These are phyloP conservation scores for Cordilura impudica DNA, from an alignment of 2,888 invertebrate genomes.

Conservation along the genomic window DNA sequence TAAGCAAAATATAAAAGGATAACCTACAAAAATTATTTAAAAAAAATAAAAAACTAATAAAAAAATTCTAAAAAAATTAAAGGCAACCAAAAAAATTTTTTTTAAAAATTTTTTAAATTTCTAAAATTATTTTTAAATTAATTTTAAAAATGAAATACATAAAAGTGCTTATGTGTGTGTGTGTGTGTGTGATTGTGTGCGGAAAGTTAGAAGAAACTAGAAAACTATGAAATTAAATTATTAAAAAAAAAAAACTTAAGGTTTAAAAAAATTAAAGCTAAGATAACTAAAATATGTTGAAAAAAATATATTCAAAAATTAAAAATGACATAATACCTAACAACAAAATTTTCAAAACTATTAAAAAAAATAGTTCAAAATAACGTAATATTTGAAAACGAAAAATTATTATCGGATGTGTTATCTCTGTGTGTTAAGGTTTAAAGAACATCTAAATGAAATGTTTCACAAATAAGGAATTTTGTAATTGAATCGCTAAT, in stretches of 20 bases:
- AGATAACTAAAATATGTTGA: not conserved
- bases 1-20: conserved; percentile 57
- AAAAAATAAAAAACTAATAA: conserved; percentile 23
- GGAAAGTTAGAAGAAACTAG: not conserved
- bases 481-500: conserved; percentile 76
- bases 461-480: conserved; percentile 76
- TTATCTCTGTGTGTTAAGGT: conserved; percentile 7
- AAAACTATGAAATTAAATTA: conserved; percentile 1
- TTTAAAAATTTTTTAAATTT: not conserved
- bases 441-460: conserved; percentile 20
- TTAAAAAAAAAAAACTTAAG: not conserved
- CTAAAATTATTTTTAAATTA: too few species aligned
- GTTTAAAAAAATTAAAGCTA: not conserved
- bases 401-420: not conserved
- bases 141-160: not conserved
- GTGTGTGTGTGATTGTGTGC: too few species aligned
- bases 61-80: conserved; percentile 24
- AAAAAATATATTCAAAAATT: not conserved
- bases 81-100: conserved; percentile 2
- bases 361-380: conserved; percentile 12
- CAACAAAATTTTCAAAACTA: conserved; percentile 8
- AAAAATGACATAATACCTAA: conserved; percentile 19
- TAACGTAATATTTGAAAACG: conserved; percentile 1
- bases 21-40: conserved; percentile 42
- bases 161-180: not conserved